A percentile compares a stretch with the other conserved stretches of the same genome.
Evolutionary conservation across 2,888 invertebrate species (phyloP).

Genomic region (Drosophila neoperkinsi): DNA sequence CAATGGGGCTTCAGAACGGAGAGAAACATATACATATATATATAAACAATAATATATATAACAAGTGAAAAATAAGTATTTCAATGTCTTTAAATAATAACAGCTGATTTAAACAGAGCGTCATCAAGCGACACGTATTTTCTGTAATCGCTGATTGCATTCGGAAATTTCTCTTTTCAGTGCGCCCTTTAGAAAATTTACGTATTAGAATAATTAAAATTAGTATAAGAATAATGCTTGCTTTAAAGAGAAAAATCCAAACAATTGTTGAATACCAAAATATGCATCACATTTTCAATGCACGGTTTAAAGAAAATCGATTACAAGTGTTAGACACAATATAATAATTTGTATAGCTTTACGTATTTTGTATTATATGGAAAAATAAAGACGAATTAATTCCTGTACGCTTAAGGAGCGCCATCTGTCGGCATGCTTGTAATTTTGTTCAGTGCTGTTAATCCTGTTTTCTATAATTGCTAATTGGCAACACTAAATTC

Average conservation of each 20-base stretch:
- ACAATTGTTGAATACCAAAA: background rate
- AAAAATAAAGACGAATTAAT: background rate
- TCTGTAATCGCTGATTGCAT: background rate
- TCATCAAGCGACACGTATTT: background rate
- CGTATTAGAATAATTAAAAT: background rate
- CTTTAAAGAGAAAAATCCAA: background rate
- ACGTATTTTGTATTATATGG: background rate
- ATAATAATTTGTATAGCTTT: background rate
- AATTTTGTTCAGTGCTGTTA: background rate
- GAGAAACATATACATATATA: background rate
- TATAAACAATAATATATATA: background rate
- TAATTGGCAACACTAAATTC: background rate
- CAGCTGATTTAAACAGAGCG: background rate
- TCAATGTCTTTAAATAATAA: background rate
- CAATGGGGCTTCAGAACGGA: conserved; percentile 90
- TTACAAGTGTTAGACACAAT: background rate
- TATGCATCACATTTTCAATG: background rate
- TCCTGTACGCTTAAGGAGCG: too few relatives aligned
- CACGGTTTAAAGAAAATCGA: background rate
- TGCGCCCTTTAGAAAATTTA: background rate
- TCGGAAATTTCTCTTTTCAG: background rate
- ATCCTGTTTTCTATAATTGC: background rate
- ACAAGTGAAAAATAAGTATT: background rate
- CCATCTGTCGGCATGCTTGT: background rate
- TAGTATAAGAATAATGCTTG: background rate